Evolutionary conservation across 2,113 vertebrate species (phyloP), one percentile per base, ranked within the genome.

Genomic region (Sapajus apella): DNA sequence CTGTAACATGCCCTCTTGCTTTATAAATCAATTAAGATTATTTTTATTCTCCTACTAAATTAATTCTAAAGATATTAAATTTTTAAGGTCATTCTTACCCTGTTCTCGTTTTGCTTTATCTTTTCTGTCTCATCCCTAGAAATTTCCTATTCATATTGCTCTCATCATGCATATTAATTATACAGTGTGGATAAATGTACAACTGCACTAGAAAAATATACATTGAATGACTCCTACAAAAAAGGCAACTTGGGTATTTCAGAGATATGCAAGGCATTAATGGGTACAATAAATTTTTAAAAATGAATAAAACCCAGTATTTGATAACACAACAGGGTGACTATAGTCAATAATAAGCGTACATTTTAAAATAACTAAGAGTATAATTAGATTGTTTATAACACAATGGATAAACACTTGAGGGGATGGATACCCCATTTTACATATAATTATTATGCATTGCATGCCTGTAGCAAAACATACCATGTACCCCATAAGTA

Each of bases 41-140:
- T 50, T 88, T 94, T 73, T 83, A 92, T 87, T 83, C 86, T 81
- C 47, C 76, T 58, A 75, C 35, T 80, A 96, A 87, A 72, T 95
- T 75, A 87, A 87, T 90, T 89, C 16, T 87, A 86, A 30, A 86
- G 35, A 89, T 86, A 76, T 66, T 32, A 50, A 79, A 4, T 27
- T 73, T 70, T 92, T 91, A 83, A 1, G 64, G 25, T 56, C 13
- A 50, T 72, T 85, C 32, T 68, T 87, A 91, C 47, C 52, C 30
- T 17, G 61, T 77, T 87, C 37, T 75, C 30, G 94, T 94, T 56
- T 92, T 94, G 66, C 52, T 92, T 52, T 91, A 76, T 30, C 40
- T 32, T 94, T 92, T 79, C 75, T 80, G 23, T 73, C 56, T 92
- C 35, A 70, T 73, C 23, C 56, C n/a, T 50, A 58, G 75, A 94